Percentiles rank a stretch among this genome's conserved stretches.
phyloP scores from a whole-genome alignment of 2,888 invertebrate genomes.

The Parnassius orleans region DNA sequence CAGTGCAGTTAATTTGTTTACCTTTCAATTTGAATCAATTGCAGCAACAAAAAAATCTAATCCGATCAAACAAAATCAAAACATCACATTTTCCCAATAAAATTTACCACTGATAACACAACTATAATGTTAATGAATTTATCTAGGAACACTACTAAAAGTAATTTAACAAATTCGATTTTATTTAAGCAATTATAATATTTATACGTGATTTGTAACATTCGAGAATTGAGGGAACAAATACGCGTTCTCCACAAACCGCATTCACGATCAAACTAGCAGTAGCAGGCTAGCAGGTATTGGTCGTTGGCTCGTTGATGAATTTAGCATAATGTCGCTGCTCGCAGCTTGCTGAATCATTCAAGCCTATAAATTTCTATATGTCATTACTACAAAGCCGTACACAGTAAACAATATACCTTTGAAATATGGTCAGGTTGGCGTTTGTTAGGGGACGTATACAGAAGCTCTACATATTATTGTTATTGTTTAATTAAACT shows the following conservation, averaged over 20 bases:
- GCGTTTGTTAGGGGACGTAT: conserved; percentile 15
- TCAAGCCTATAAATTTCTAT: conserved; percentile 16
- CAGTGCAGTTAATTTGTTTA: conserved; percentile 15
- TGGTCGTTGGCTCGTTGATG: neutral
- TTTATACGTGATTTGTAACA: conserved; percentile 2
- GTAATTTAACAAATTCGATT: too few species aligned
- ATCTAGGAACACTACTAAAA: too few species aligned
- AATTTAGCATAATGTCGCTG: neutral
- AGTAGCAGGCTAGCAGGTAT: neutral
- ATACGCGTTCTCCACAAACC: conserved; percentile 10
- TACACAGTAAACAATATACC: conserved; percentile 1
- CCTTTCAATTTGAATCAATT: conserved; percentile 19
- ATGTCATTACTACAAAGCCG: conserved; percentile 9
- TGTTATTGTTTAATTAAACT: too few species aligned
- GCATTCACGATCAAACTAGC: conserved; percentile 19
- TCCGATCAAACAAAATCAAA: conserved; percentile 9
- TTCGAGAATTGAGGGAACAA: conserved; percentile 2
- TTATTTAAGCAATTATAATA: neutral
- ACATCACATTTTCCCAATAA: conserved; percentile 14
- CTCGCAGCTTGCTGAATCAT: conserved; percentile 13
- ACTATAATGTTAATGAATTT: neutral
- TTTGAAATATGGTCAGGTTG: conserved; percentile 9
- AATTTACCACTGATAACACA: neutral
- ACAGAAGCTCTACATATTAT: conserved; percentile 8
- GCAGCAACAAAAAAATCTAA: conserved; percentile 4